Evolutionary conservation across 2,888 invertebrate genomes (phyloP), one percentile per base, ranked within the genome.

Genomic region (Chymomyza caudatula): DNA sequence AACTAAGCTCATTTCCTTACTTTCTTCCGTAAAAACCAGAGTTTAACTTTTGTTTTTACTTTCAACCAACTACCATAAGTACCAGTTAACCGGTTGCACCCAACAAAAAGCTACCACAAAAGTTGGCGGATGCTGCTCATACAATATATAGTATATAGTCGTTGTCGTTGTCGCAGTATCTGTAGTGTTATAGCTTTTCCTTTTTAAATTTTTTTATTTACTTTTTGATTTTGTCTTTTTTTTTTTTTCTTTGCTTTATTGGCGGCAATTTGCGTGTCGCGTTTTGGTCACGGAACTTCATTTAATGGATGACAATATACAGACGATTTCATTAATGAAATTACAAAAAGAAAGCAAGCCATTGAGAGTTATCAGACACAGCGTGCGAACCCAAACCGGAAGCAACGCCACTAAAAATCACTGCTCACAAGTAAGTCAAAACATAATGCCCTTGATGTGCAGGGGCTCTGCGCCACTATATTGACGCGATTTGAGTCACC

Each of bases 331-430:
- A 78, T 76, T 76, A 78, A 78, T 79, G 72, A 76, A 83, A 71
- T 85, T 71, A 70, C 29, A 74, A 69, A 70, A 85, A 78, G 76
- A 81, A 81, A 80, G 85, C 79, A 85, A 62, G 65, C 64, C 65
- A 68, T 55, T 19, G 47, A 47, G 29, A 47, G 47, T 17, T 47
- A 37, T 43, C 20, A 60, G 54, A 62, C 60, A 65, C 57, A 85
- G 73, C 79, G 78, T 79, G 80, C 81, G 81, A 82, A 82, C 52
- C 51, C 19, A 69, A 85, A 71, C 70, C 84, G 81, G 81, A 82
- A 82, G 81, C 65, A 2, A 6, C n/a, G 17, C 15, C 47, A 17
- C n/a, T 53, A 67, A 22, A 57, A 3, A 54, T 52, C 23, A 54
- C 55, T 53, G 54, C 57, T 22, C 57, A 52, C 23, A 22, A 61